Evolutionary conservation across 2,888 invertebrate species (phyloP).

Genomic region (Lissocephala sabroskyi): DNA sequence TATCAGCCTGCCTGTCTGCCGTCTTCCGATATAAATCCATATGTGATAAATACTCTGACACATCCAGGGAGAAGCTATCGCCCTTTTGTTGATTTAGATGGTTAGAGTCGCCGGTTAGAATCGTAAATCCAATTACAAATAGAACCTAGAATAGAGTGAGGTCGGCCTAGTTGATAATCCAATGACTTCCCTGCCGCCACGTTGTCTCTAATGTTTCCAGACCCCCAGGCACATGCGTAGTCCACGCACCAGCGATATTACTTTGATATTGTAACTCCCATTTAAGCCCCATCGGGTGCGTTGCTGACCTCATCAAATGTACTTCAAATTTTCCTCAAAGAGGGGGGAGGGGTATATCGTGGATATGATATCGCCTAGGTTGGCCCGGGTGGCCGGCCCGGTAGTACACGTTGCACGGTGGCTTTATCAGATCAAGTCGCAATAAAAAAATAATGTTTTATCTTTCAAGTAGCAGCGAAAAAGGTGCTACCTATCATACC

Average conservation of each 20-base stretch:
- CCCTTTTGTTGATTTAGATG: neutral
- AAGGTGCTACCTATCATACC: conserved; percentile 64
- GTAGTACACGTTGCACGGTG: conserved; percentile 49
- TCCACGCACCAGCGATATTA: conserved; percentile 1
- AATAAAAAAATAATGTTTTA: conserved; percentile 69
- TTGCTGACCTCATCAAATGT: conserved; percentile 60
- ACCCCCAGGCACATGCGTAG: too few relatives aligned
- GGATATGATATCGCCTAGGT: conserved; percentile 65
- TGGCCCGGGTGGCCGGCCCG: conserved; percentile 5
- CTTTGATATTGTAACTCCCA: neutral
- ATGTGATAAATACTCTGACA: conserved; percentile 52
- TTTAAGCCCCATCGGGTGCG: conserved; percentile 26
- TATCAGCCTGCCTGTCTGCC: too few relatives aligned
- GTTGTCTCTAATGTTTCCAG: conserved; percentile 53
- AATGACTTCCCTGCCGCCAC: conserved; percentile 34
- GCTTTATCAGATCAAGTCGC: conserved; percentile 69
- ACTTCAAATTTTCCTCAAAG: conserved; percentile 43
- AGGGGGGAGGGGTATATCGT: conserved; percentile 32
- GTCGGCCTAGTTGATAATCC: conserved; percentile 34
- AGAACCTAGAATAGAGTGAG: conserved; percentile 13
- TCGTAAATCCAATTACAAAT: conserved; percentile 44
- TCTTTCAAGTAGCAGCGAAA: conserved; percentile 69
- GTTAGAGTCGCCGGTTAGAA: neutral
- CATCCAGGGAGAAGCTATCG: conserved; percentile 18
- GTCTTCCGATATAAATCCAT: conserved; percentile 8